Conservation (phyloP, 2,888 invertebrate species). For the Dryobotodes eremita region DNA sequence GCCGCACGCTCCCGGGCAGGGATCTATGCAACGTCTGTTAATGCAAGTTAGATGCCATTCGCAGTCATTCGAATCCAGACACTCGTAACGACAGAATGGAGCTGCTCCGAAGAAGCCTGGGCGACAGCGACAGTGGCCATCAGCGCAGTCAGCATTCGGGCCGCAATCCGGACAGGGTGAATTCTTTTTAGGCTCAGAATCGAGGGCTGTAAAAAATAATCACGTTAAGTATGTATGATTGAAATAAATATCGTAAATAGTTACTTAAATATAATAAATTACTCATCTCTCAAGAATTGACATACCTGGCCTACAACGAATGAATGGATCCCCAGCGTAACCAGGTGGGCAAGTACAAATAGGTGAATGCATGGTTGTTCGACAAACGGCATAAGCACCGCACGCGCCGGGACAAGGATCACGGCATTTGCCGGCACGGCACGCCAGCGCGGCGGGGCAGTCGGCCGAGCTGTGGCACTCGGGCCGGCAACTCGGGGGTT, state of each 20-base stretch:
- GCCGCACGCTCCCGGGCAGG: slow-evolving; percentile 94
- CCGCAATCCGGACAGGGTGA: slow-evolving; percentile 93
- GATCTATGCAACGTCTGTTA: slow-evolving; percentile 93
- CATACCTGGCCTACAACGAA: slow-evolving; percentile 92
- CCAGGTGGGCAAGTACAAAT: slow-evolving; percentile 93
- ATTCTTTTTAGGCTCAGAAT: slow-evolving; percentile 83
- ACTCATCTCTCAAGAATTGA: background rate
- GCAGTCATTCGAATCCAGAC: slow-evolving; percentile 93
- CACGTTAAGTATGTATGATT: slow-evolving; percentile 18
- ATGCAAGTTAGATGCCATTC: slow-evolving; percentile 93
- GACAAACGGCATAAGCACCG: slow-evolving; percentile 93
- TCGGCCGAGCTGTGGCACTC: slow-evolving; percentile 94
- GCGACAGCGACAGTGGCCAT: slow-evolving; percentile 93
- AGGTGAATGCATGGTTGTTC: slow-evolving; percentile 94
- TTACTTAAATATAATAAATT: slow-evolving; percentile 1
- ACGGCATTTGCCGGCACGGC: slow-evolving; percentile 92
- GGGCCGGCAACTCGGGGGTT: slow-evolving; percentile 94
- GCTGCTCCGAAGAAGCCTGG: slow-evolving; percentile 93
- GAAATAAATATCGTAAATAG: background rate
- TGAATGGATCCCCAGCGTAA: slow-evolving; percentile 94
- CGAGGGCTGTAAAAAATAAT: slow-evolving; percentile 72
- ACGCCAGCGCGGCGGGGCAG: slow-evolving; percentile 92
- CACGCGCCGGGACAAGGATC: slow-evolving; percentile 95
- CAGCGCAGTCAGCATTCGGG: slow-evolving; percentile 93
- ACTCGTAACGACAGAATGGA: slow-evolving; percentile 94